Base-by-base conservation (phyloP, 2,888 invertebrate species). In the Lycophotia porphyrea region DNA sequence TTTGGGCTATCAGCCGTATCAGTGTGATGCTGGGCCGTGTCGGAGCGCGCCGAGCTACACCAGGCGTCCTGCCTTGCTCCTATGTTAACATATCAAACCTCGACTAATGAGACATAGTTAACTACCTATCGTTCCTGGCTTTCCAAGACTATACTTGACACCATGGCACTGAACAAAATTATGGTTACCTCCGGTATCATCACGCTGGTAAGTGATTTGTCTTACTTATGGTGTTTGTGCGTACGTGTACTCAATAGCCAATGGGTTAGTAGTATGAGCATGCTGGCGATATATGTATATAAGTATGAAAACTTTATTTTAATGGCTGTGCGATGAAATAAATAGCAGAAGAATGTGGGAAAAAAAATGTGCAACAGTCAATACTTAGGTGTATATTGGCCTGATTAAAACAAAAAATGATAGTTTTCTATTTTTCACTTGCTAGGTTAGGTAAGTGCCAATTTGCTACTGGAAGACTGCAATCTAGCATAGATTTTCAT, bases 1-100 rank as follows among this genome's bases (percentile, higher is more conserved):
- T 80, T 76, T 76, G 65, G 70, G 66, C 74, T 74, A 70, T 78
- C 74, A 52, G 15, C 44, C 61, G 49, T 80, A 85, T 85, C 90
- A 92, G 92, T 92, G 88, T 88, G 89, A 91, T 91, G 91, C 88
- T 92, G 89, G 84, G 81, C 78, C 78, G 89, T 82, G 82, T 55
- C 73, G 75, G 84, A 83, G 84, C 74, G 71, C 81, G 76, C 79
- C 73, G 71, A 76, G 71, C 79, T 84, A 72, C 74, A 78, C 77
- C 76, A 80, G 82, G 77, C 74, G 76, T 75, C 47, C 68, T 74
- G 74, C 69, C 71, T 76, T 60, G 49, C 75, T 42, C 44, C 63
- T 47, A 34, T 42, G 68, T 70, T 49, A n/a, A 49, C 55, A 39
- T 47, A 9, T 27, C 52, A 39, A 55, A 21, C 24, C 27, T 42